Base-by-base conservation (phyloP, 2,113 vertebrate genomes). In the Edolisoma coerulescens region DNA sequence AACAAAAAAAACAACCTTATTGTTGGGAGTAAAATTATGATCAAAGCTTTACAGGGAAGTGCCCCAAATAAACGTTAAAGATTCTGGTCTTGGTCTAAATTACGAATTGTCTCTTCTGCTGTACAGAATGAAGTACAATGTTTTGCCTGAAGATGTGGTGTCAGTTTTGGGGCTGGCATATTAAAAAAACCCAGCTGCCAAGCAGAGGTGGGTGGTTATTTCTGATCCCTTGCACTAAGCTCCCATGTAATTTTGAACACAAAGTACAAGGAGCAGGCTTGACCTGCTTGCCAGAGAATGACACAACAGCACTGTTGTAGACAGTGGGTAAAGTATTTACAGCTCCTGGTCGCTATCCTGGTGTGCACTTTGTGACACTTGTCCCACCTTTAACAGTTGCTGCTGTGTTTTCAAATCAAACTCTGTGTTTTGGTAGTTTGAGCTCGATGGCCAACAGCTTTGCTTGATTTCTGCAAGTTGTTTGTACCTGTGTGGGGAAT, bases 331-430 rank as follows among this genome's bases (percentile, higher is more conserved):
- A 78, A 71, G 84, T 47, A 83, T 96, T 96, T 91, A 80, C 91
- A 89, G 13, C 87, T 83, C 18, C 94, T 82, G 9, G 1, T 77
- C 0, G 7, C 79, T 94, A 5, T 89, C 91, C 95, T 75, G 22
- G 61, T 1, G 26, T 93, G 94, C 90, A 45, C 95, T 93, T 79
- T 69, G 89, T 76, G 89, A 47, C 75, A 83, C 70, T 91, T 39
- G 70, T 57, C 37, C 70, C 9, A 21, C 93, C 87, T 81, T 35
- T 30, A 84, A 70, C 89, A 65, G 73, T 7, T 5, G 24, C 85
- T 90, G 75, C 93, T 47, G 76, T 97, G 94, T 96, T 96, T 95
- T 87, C 90, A 90, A 59, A 90, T 86, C 92, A 75, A 10, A 41
- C 64, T n/a, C 85, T 4, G 0, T 88, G 83, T 92, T 95, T 87